Evolutionary conservation across 2,888 invertebrate genomes (phyloP), one percentile per base, ranked within the genome.

Genomic region (Cryptus viduatorius): DNA sequence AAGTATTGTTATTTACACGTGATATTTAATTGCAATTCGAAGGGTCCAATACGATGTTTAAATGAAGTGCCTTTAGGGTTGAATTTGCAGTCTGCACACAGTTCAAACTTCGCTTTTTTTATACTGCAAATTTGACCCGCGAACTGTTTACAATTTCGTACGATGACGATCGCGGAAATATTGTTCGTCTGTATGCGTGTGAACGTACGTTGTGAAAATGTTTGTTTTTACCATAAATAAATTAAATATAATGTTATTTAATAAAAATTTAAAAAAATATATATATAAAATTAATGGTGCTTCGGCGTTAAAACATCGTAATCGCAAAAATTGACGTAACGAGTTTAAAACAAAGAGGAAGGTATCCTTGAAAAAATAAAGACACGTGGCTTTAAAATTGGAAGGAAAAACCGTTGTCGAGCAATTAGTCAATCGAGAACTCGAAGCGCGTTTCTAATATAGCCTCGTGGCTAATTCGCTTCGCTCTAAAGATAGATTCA

Each of bases 401-500:
- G 73, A 79, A 61, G 67, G 59, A 50, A 81, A 75, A 65, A 64
- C 72, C 72, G 68, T 76, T 77, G 68, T 67, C 50, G 72, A 24
- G 67, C 85, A 85, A 85, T 85, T 85, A 82, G 82, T 79, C 85
- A 85, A 85, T 85, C 79, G 79, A 82, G 82, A 37, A 77, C 76
- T 79, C 65, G 14, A 61, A 61, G 78, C 65, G 78, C 82, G 76
- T 76, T 81, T 82, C 76, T 73, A 31, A 37, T 82, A 65, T 72
- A 75, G 79, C 72, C 85, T 73, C 85, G 82, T 81, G 81, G 50
- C 78, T 87, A 86, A 86, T 86, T 86, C 68, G 77, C 78, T 72
- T 67, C 72, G 84, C 69, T 87, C 86, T 86, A 88, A 87, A 88
- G 82, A 87, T 87, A 88, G 86, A 86, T 75, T 50, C 78, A 71